phyloP scores from a whole-genome alignment of 2,797 vertebrate species.

The Vipera ursinii region DNA sequence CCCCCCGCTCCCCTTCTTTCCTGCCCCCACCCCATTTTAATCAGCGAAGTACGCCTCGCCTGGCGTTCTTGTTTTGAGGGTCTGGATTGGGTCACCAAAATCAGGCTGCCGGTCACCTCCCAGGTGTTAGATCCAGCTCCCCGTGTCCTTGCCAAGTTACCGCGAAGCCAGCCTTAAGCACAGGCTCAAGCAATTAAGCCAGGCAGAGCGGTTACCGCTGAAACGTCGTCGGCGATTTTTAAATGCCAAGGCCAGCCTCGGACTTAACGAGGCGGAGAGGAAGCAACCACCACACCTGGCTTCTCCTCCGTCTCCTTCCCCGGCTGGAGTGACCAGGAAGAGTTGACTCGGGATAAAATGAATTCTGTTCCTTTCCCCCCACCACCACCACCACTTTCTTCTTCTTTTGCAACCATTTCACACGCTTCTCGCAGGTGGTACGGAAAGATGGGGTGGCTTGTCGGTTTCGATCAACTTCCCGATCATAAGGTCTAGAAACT shows the following conservation, averaged over 20 bases:
- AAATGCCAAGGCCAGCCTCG: slow-evolving; percentile 64
- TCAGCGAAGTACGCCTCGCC: background rate
- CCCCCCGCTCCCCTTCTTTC: background rate
- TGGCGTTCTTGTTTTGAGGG: slow-evolving; percentile 29
- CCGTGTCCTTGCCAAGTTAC: slow-evolving; percentile 40
- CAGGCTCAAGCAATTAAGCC: slow-evolving; percentile 52
- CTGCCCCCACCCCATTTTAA: background rate
- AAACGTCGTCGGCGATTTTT: background rate
- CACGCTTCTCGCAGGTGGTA: too few species aligned
- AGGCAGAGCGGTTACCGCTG: slow-evolving; percentile 6
- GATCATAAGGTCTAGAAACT: background rate
- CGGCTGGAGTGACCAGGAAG: background rate
- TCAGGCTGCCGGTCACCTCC: slow-evolving; percentile 8
- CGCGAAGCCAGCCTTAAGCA: slow-evolving; percentile 2
- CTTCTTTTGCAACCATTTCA: too few species aligned
- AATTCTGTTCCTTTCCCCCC: background rate
- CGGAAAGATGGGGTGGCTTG: background rate
- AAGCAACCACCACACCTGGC: background rate
- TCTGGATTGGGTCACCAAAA: slow-evolving; percentile 26
- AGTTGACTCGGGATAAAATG: background rate
- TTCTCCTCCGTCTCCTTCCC: background rate
- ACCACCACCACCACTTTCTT: too few species aligned
- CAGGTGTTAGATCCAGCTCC: slow-evolving; percentile 37
- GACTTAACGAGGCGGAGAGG: slow-evolving; percentile 21
- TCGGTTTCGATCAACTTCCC: background rate